Base-by-base conservation (phyloP, 2,113 vertebrate genomes). In the Astatoreochromis straeleni region DNA sequence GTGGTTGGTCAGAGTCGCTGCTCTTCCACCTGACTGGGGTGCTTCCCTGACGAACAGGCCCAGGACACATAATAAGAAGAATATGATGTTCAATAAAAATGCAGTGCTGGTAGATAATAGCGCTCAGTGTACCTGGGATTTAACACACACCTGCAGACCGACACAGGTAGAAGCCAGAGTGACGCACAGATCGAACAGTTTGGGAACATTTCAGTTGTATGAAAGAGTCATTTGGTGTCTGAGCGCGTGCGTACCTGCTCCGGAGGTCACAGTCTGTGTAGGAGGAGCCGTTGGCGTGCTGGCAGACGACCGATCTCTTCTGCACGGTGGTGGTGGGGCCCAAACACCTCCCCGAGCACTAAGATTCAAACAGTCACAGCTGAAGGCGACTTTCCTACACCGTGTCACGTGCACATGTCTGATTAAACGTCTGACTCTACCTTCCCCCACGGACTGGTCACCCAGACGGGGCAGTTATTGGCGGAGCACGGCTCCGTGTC, bases 321-420 rank as follows among this genome's bases (percentile, higher is more conserved):
- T 97, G 98, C 4, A 92, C 89, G 9, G 93, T 96, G 80, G 90
- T 9, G 12, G 93, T 54, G 2, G 2, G 95, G 8, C 95, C 95
- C 9, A 82, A 42, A 92, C 98, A 99, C 57, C 26, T 96, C 60
- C 97, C 96, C 5, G 96, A 95, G 89, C 98, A 98, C 98, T 98
- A 91, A 8, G 57, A 85, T 38, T 9, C 3, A 87, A 21, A 85
- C 1, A 81, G 6, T 11, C 1, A 84, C 33, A 54, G 26, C 42
- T n/a, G 45, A 78, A 49, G 38, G 4, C 19, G 4, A 8, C 19
- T 33, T 31, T 8, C 21, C 9, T 0, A 33, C 6, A 53, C 65
- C 10, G 19, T 35, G 33, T 70, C 1, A 26, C 4, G 57, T 7
- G 7, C 29, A 38, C 9, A 9, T 2, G 17, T 82, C 63, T 35